phyloP scores from a whole-genome alignment of 2,888 invertebrate genomes.

The Acleris cristana region DNA sequence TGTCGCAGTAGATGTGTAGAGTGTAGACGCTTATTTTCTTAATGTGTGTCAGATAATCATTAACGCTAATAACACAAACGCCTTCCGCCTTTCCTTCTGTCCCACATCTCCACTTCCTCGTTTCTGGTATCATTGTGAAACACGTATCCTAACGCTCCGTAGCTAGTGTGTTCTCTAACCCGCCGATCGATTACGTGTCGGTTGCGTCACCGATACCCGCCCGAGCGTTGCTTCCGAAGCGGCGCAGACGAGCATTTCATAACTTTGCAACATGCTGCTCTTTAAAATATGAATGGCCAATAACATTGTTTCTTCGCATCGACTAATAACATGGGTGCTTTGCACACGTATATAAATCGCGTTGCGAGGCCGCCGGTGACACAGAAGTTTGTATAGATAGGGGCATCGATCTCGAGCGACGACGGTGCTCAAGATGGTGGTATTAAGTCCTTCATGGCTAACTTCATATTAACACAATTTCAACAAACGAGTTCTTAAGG shows the following conservation, averaged over 20 bases:
- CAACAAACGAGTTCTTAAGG: too few relatives aligned
- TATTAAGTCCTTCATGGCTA: too few relatives aligned
- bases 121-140: conserved; percentile 26
- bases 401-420: too few relatives aligned
- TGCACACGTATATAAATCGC: conserved; percentile 15
- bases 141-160: conserved; percentile 31
- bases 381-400: not conserved
- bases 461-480: too few relatives aligned
- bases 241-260: conserved; percentile 22
- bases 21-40: conserved; percentile 15
- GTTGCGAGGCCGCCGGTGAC: conserved; percentile 21
- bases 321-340: conserved; percentile 28
- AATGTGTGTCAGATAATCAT: conserved; percentile 17
- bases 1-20: conserved; percentile 12
- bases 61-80: conserved; percentile 26
- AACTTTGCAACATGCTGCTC: conserved; percentile 28
- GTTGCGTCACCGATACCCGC: conserved; percentile 32
- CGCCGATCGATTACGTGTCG: conserved; percentile 35
- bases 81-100: conserved; percentile 29
- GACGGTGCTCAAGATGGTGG: too few relatives aligned
- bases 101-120: conserved; percentile 25
- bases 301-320: conserved; percentile 27
- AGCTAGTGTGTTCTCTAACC: conserved; percentile 32
- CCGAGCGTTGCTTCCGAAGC: conserved; percentile 34
- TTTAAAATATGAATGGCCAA: conserved; percentile 26